A percentile compares a stretch with the other conserved stretches of the same genome.
These are phyloP conservation scores for Suricata suricatta DNA, from an alignment of 2,113 vertebrate species.

Conservation along the genomic window DNA sequence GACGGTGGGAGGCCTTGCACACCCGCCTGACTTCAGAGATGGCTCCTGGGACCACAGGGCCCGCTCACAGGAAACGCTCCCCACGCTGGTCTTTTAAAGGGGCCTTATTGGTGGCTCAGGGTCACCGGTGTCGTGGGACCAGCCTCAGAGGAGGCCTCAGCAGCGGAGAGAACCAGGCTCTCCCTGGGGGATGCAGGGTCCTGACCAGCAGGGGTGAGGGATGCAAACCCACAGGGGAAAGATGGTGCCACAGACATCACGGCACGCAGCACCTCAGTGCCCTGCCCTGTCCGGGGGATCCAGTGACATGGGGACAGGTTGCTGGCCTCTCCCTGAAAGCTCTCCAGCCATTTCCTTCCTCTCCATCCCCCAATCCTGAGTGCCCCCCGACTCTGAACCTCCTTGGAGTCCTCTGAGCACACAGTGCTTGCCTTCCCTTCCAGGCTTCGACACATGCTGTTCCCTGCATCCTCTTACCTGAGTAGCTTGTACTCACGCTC, in stretches of 20 bases:
- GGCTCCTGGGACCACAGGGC: neutral
- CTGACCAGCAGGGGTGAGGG: neutral
- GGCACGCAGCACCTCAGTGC: rapidly evolving
- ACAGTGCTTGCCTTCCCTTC: neutral
- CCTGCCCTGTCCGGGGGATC: too few relatives aligned
- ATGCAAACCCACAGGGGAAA: neutral
- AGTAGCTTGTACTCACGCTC: neutral
- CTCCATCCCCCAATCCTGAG: neutral
- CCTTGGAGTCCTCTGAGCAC: neutral
- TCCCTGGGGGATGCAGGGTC: rapidly evolving
- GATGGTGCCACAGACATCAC: neutral
- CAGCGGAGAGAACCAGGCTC: neutral
- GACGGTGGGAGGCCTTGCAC: too few relatives aligned
- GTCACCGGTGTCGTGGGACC: rapidly evolving
- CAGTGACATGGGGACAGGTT: rapidly evolving
- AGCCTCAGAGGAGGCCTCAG: neutral
- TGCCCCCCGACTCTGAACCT: neutral
- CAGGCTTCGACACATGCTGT: neutral
- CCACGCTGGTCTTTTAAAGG: neutral
- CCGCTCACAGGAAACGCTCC: too few relatives aligned
- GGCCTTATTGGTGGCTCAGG: neutral
- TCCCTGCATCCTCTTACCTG: neutral
- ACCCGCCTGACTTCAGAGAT: too few relatives aligned
- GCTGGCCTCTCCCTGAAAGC: too few relatives aligned
- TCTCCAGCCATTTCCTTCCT: neutral